Conservation (phyloP, 2,113 vertebrate species). For the Brachypteracias leptosomus region DNA sequence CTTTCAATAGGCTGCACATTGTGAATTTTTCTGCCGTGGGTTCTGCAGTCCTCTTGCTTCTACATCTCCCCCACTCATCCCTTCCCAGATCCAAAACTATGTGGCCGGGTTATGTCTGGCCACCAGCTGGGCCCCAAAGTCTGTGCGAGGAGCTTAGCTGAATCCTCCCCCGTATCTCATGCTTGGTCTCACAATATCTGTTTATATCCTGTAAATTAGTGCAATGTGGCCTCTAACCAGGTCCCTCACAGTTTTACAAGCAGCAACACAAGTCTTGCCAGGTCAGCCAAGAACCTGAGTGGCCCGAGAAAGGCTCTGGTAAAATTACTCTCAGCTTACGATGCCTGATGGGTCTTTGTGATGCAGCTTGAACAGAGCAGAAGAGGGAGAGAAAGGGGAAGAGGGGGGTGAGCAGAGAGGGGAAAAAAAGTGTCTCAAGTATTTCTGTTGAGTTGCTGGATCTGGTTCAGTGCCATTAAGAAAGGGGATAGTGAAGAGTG, state of each 20-base stretch:
- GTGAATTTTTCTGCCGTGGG: neutral
- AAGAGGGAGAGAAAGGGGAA: neutral
- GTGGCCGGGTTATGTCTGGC: neutral
- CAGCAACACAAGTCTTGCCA: neutral
- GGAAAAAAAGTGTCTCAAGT: neutral
- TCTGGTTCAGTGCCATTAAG: slow-evolving; percentile 56
- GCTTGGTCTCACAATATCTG: slow-evolving; percentile 30
- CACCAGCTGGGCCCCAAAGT: slow-evolving; percentile 43
- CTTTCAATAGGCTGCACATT: neutral
- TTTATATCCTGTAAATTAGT: slow-evolving; percentile 48
- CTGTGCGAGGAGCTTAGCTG: slow-evolving; percentile 7
- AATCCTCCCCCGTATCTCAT: slow-evolving; percentile 22
- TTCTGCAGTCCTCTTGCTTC: neutral
- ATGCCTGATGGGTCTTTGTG: neutral
- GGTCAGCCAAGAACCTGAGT: neutral
- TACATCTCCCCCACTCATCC: neutral
- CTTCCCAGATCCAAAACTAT: slow-evolving; percentile 6
- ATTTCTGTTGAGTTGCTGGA: slow-evolving; percentile 45
- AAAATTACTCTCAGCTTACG: neutral
- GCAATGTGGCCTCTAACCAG: slow-evolving; percentile 9
- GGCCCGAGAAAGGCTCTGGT: neutral
- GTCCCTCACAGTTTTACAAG: slow-evolving; percentile 42
- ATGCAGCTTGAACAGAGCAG: neutral
- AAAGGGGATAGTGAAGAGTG: slow-evolving; percentile 45
- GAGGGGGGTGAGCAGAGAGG: neutral